Percentiles rank a stretch among this genome's conserved stretches.
Conservation (phyloP, 2,113 vertebrate species). For the Coptodon rendalli region DNA sequence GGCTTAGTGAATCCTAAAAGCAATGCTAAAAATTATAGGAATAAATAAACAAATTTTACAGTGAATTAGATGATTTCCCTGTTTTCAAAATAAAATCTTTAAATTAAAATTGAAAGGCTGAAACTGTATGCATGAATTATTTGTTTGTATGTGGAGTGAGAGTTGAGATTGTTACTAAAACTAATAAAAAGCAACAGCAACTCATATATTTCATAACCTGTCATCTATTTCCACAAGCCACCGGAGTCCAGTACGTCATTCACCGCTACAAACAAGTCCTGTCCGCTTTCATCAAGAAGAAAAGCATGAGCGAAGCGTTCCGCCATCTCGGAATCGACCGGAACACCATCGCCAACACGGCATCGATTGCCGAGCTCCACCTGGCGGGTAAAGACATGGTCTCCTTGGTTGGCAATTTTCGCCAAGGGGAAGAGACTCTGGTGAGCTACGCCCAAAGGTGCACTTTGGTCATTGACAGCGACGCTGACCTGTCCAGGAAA, state of each 20-base stretch:
- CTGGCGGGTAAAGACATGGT: conserved; percentile 61
- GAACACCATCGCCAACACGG: conserved; percentile 73
- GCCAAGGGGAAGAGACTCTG: conserved; percentile 67
- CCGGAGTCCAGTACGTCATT: conserved; percentile 69
- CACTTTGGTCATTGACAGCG: conserved; percentile 60
- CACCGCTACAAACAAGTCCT: conserved; percentile 73
- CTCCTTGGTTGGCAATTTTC: conserved; percentile 57
- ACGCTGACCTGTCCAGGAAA: conserved; percentile 50
- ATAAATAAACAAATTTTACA: not conserved
- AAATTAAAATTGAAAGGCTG: not conserved
- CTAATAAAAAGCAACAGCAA: not conserved
- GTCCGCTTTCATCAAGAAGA: conserved; percentile 69
- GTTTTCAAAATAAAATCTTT: not conserved
- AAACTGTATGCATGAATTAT: not conserved
- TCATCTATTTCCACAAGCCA: conserved; percentile 35
- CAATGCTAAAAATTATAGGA: not conserved
- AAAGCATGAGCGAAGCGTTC: conserved; percentile 70
- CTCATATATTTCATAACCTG: not conserved
- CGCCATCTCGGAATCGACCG: conserved; percentile 65
- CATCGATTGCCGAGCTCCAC: conserved; percentile 67
- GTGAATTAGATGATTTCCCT: not conserved
- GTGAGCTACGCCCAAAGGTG: conserved; percentile 67
- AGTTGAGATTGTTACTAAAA: not conserved
- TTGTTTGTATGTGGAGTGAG: not conserved
- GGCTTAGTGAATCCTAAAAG: not conserved